A percentile compares a stretch with the other conserved stretches of the same genome.
Evolutionary conservation across 2,113 vertebrate species (phyloP).

Genomic region (Perognathus longimembris): DNA sequence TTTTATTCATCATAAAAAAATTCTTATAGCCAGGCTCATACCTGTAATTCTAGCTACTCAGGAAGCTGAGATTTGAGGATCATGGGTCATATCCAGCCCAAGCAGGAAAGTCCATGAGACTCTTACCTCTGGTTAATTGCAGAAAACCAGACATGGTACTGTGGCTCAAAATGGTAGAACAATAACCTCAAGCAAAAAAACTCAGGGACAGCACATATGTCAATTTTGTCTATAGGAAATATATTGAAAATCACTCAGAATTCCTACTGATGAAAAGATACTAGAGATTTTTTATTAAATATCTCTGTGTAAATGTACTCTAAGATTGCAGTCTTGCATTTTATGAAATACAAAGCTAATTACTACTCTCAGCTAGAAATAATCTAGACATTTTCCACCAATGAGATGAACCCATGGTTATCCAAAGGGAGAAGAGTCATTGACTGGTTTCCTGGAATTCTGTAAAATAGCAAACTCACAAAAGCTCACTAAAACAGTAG

Average conservation of each 20-base stretch:
- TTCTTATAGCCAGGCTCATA: no score
- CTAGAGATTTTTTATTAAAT: conserved; percentile 46
- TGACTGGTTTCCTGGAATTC: conserved; percentile 50
- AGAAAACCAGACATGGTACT: no score
- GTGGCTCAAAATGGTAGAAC: no score
- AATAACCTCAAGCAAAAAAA: no score
- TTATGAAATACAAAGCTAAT: conserved; percentile 59
- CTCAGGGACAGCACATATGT: no score
- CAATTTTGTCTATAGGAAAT: conserved; percentile 37
- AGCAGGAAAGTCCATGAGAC: no score
- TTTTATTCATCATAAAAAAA: no score
- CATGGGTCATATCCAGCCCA: no score
- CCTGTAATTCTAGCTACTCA: no score
- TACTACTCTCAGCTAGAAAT: conserved; percentile 43
- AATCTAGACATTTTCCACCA: conserved; percentile 50
- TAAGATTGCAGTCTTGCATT: conserved; percentile 7
- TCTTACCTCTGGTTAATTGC: no score
- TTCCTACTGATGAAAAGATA: conserved; percentile 22
- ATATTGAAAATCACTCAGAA: conserved; percentile 58
- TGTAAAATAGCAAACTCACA: not conserved
- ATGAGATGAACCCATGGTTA: conserved; percentile 51
- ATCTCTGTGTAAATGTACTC: conserved; percentile 57
- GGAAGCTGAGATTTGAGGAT: no score
- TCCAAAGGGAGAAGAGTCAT: conserved; percentile 1
- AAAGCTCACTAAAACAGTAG: conserved; percentile 17